A percentile compares a stretch with the other conserved stretches of the same genome.
Evolutionary conservation across 2,888 invertebrate species (phyloP).

Genomic region (Dicranocentrus wangi): DNA sequence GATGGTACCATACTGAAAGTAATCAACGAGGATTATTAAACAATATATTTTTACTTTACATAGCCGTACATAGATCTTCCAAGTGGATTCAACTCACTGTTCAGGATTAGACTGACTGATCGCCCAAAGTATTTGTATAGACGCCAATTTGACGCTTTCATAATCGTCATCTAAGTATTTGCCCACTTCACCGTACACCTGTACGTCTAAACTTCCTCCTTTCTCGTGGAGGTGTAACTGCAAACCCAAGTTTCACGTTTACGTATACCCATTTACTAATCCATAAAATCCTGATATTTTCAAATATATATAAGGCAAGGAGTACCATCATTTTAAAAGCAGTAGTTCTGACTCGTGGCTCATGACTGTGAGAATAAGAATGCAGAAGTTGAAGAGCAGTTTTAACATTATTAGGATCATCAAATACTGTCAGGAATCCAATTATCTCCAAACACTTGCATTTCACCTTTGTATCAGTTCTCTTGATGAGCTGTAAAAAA

Average conservation of each 20-base stretch:
- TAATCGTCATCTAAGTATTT: constrained; percentile 91
- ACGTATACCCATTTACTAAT: too few species aligned
- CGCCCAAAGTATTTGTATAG: constrained; percentile 88
- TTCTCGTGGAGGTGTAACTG: constrained; percentile 83
- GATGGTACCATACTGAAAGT: constrained; percentile 80
- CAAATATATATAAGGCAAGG: too few species aligned
- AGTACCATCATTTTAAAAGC: constrained; percentile 90
- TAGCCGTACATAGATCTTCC: background rate
- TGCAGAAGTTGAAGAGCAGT: constrained; percentile 83
- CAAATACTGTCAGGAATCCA: constrained; percentile 81
- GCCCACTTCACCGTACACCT: constrained; percentile 82
- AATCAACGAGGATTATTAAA: too few species aligned
- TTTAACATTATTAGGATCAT: constrained; percentile 78
- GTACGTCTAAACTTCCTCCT: constrained; percentile 84
- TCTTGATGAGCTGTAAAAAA: constrained; percentile 79
- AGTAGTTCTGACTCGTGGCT: constrained; percentile 91
- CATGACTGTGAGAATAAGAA: constrained; percentile 88
- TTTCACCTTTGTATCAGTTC: constrained; percentile 86
- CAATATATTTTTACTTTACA: too few species aligned
- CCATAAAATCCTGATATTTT: background rate
- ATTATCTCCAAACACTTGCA: constrained; percentile 86
- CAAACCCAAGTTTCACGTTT: constrained; percentile 30
- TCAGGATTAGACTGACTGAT: constrained; percentile 91
- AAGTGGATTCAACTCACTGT: constrained; percentile 78
- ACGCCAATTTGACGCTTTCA: constrained; percentile 91